These are phyloP conservation scores for Camelus dromedarius DNA, from an alignment of 2,113 vertebrate species.

Conservation along the genomic window DNA sequence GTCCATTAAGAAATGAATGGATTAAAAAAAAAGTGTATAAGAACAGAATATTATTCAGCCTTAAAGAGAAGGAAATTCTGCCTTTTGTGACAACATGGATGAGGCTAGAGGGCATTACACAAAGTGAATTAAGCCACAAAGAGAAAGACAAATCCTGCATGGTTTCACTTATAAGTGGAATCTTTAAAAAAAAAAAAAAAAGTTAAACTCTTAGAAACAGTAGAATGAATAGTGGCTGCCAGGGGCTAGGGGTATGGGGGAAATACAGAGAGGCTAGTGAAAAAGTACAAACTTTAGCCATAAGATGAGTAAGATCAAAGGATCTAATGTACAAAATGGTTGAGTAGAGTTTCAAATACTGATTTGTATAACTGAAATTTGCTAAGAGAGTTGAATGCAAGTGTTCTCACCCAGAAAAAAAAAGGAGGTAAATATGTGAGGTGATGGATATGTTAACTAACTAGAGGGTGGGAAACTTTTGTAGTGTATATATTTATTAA, in stretches of 20 bases:
- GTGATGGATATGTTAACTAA: neutral
- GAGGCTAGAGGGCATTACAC: neutral
- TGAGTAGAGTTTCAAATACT: neutral
- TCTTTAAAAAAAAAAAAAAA: neutral
- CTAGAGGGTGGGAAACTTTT: neutral
- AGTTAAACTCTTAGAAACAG: neutral
- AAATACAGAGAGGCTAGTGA: neutral
- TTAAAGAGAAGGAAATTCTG: neutral
- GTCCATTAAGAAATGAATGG: neutral
- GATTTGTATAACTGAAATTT: neutral
- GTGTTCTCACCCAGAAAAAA: neutral
- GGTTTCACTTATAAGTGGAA: neutral
- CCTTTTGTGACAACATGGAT: neutral
- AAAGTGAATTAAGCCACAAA: neutral
- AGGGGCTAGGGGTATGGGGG: neutral
- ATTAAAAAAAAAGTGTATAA: neutral
- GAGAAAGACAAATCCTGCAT: neutral
- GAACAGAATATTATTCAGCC: neutral
- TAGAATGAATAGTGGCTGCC: neutral
- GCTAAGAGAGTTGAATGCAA: neutral
- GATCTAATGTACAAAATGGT: neutral
- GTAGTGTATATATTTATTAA: neutral
- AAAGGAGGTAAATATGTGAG: neutral
- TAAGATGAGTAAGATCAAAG: neutral
- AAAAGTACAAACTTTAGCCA: neutral